Conservation (phyloP, 2,113 vertebrate genomes). For the Chaetorhynchus papuensis region DNA sequence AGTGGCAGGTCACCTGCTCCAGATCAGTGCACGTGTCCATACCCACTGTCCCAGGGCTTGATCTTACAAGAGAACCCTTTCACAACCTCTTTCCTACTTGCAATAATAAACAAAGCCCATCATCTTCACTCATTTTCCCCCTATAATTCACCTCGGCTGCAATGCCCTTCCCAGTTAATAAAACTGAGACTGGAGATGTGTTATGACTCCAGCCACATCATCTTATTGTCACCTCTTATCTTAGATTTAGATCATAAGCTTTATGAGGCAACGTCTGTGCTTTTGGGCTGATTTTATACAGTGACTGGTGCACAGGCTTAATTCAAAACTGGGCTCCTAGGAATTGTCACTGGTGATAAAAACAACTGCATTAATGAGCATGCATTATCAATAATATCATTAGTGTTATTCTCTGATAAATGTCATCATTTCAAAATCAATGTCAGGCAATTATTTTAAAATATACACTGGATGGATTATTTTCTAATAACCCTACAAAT, state of each 20-base stretch:
- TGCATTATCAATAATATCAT: neutral
- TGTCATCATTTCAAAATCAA: conserved; percentile 6
- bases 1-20: neutral
- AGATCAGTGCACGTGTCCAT: neutral
- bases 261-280: neutral
- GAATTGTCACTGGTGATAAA: neutral
- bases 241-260: neutral
- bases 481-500: conserved; percentile 40
- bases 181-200: neutral
- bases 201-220: neutral
- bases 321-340: neutral
- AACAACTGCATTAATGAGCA: neutral
- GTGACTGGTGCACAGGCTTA: neutral
- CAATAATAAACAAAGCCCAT: neutral
- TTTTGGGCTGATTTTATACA: neutral
- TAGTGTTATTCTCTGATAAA: neutral
- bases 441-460: conserved; percentile 33
- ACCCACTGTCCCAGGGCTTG: neutral
- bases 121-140: neutral
- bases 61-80: neutral
- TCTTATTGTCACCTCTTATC: neutral
- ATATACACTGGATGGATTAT: neutral
- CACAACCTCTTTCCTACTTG: neutral
- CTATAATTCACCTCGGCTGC: neutral
- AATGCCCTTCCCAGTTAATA: neutral